phyloP scores from a whole-genome alignment of 2,888 invertebrate genomes.

The Cryptocheilus praepositus region DNA sequence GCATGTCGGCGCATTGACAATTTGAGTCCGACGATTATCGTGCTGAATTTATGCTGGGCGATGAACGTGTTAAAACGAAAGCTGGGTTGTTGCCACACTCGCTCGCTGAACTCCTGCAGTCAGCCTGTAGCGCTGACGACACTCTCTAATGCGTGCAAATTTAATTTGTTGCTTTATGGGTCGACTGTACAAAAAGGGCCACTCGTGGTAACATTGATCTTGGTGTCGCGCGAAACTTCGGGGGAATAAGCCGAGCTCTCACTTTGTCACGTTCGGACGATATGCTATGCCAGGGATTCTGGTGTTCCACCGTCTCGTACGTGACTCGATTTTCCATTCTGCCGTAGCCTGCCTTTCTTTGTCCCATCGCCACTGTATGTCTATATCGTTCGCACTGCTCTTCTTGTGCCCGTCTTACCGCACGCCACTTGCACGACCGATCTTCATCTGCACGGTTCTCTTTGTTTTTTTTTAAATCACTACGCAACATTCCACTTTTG shows the following conservation, averaged over 20 bases:
- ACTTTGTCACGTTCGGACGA: constrained; percentile 31
- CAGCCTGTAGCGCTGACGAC: no score
- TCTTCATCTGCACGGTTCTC: neutral
- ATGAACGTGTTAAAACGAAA: no score
- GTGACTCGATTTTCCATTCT: constrained; percentile 38
- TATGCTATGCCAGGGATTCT: constrained; percentile 32
- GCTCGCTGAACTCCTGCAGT: no score
- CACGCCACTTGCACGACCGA: neutral
- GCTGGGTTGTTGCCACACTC: no score
- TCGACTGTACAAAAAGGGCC: constrained; percentile 2
- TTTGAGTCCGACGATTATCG: no score
- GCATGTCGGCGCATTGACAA: no score
- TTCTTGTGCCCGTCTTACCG: neutral
- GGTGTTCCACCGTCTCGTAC: constrained; percentile 31
- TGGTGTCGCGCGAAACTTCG: constrained; percentile 27
- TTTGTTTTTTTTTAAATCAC: no score
- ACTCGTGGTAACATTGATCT: constrained; percentile 14
- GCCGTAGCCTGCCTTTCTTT: neutral
- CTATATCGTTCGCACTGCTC: neutral
- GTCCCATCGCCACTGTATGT: neutral
- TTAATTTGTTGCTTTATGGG: neutral
- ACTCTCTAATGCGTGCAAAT: no score
- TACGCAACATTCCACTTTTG: neutral
- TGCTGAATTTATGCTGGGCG: no score
- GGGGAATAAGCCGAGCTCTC: constrained; percentile 30